A percentile compares a stretch with the other conserved stretches of the same genome.
These are phyloP conservation scores for Lasaia peninsularis DNA, from an alignment of 1,140 invertebrate genomes.

Conservation along the genomic window DNA sequence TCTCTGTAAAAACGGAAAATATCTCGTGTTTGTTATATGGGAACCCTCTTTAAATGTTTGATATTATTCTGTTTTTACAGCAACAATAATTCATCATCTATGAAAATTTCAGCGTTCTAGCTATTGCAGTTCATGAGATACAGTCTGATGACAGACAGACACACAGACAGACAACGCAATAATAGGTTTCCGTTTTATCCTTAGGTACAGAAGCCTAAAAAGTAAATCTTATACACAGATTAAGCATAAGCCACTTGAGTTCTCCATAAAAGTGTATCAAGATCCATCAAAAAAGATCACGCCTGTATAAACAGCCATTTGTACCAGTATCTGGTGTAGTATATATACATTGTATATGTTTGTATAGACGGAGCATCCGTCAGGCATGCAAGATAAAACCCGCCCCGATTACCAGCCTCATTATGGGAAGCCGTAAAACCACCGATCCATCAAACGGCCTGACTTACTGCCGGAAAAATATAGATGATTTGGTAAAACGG, in stretches of 20 bases:
- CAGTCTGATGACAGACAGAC: too few species aligned
- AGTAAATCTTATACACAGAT: too few species aligned
- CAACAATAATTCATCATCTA: too few species aligned
- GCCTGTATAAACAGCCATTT: constrained; percentile 4
- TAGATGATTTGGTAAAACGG: constrained; percentile 26
- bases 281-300: constrained; percentile 5
- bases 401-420: constrained; percentile 35
- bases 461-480: constrained; percentile 31
- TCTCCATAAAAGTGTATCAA: neutral
- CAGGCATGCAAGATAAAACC: constrained; percentile 41
- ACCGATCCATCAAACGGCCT: constrained; percentile 43
- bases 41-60: too few species aligned
- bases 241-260: neutral
- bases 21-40: too few species aligned
- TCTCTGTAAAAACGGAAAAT: too few species aligned
- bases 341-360: constrained; percentile 2
- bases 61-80: too few species aligned
- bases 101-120: too few species aligned
- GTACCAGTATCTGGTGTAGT: neutral
- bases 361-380: constrained; percentile 32
- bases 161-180: too few species aligned
- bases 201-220: too few species aligned
- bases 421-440: constrained; percentile 42
- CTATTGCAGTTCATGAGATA: too few species aligned
- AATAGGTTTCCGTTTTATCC: too few species aligned